Evolutionary conservation across 2,797 vertebrate species (phyloP).

Genomic region (Poeciliopsis paucimaculata): DNA sequence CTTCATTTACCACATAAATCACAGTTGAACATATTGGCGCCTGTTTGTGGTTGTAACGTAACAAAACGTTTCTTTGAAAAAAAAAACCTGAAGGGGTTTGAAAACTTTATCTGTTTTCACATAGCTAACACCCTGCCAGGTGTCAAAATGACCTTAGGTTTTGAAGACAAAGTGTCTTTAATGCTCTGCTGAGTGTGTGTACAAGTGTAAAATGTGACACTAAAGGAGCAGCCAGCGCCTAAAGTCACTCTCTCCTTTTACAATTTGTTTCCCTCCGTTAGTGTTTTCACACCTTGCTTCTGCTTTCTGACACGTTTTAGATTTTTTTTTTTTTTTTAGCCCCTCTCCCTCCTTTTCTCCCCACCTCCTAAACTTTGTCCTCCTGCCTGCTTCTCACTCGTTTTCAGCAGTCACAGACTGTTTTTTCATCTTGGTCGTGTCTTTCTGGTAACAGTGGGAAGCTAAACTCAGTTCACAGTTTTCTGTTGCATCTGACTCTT

Average conservation of each 20-base stretch:
- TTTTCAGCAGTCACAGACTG: not conserved
- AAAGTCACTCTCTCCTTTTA: conserved; percentile 21
- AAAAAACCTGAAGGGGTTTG: not conserved
- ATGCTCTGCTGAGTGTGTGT: conserved; percentile 19
- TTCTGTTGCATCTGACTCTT: conserved; percentile 34
- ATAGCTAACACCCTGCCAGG: conserved; percentile 46
- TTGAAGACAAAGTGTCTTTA: conserved; percentile 40
- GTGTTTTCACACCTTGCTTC: conserved; percentile 29
- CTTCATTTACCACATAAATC: not conserved
- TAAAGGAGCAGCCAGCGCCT: conserved; percentile 40
- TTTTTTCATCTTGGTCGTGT: not conserved
- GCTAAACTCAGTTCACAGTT: conserved; percentile 39
- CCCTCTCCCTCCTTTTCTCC: not conserved
- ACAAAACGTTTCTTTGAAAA: not conserved
- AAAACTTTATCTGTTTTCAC: not conserved
- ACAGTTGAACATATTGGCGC: not conserved
- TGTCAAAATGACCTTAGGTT: conserved; percentile 60
- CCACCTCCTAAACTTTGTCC: conserved; percentile 5
- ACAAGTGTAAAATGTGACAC: conserved; percentile 16
- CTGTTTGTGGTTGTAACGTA: not conserved
- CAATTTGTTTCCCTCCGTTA: conserved; percentile 40
- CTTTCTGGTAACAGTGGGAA: conserved; percentile 19
- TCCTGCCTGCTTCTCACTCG: not conserved
- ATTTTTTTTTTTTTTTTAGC: not conserved
- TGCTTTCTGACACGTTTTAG: conserved; percentile 11